phyloP scores from a whole-genome alignment of 2,113 vertebrate species.

The Theropithecus gelada region DNA sequence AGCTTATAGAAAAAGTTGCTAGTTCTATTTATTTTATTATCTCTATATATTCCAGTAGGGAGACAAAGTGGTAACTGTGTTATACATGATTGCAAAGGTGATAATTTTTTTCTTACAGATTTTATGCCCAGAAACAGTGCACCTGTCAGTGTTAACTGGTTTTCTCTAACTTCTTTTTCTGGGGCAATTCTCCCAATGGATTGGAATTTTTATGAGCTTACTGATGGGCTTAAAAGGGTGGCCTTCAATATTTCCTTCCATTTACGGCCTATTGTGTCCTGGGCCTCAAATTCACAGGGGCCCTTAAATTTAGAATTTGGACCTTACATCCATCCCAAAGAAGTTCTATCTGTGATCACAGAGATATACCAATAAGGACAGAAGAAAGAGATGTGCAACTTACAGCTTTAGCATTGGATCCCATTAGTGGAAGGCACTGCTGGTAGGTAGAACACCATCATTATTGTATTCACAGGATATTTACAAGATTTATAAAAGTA shows the following conservation, averaged over 20 bases:
- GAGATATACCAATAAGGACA: too few relatives aligned
- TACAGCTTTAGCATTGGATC: neutral
- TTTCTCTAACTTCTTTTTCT: neutral
- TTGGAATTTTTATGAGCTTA: neutral
- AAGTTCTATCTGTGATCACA: neutral
- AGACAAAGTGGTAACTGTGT: neutral
- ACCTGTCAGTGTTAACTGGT: neutral
- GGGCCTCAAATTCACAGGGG: neutral
- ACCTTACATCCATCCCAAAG: neutral
- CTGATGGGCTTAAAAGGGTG: neutral
- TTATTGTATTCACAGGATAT: too few relatives aligned
- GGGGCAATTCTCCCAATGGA: neutral
- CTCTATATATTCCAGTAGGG: neutral
- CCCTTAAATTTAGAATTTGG: neutral
- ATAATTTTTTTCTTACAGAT: neutral
- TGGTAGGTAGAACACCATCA: too few relatives aligned
- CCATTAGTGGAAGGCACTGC: neutral
- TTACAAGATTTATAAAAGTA: too few relatives aligned
- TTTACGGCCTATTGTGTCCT: neutral
- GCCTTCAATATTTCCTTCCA: neutral
- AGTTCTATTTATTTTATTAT: neutral
- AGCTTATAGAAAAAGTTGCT: neutral
- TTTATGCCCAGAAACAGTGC: neutral
- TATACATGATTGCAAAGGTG: neutral
- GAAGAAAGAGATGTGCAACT: neutral